Evolutionary conservation across 2,797 vertebrate genomes (phyloP).

Genomic region (Apogon talboti): DNA sequence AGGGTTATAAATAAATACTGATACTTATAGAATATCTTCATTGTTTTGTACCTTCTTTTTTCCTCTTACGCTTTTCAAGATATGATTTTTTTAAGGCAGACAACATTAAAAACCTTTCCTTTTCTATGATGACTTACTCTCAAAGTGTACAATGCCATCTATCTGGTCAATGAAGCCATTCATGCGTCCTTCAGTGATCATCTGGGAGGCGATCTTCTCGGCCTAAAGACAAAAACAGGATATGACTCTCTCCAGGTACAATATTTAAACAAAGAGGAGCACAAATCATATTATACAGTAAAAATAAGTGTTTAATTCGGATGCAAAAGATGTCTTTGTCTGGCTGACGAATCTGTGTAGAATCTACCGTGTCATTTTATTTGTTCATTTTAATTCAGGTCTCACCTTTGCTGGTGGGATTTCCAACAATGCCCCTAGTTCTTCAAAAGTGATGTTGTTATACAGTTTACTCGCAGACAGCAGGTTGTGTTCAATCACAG

Average conservation of each 20-base stretch:
- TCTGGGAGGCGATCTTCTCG: slow-evolving; percentile 98
- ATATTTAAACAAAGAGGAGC: no score
- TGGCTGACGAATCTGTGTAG: neutral
- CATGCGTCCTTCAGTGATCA: slow-evolving; percentile 99
- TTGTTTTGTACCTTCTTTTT: no score
- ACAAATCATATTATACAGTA: neutral
- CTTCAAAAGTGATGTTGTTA: slow-evolving; percentile 99
- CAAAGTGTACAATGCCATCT: slow-evolving; percentile 98
- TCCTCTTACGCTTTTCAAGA: no score
- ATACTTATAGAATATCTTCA: no score
- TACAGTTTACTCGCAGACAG: slow-evolving; percentile 98
- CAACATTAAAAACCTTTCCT: neutral
- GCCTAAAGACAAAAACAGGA: slow-evolving; percentile 81
- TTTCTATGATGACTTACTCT: slow-evolving; percentile 88
- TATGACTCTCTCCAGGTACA: neutral
- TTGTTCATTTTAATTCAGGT: neutral
- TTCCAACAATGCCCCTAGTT: slow-evolving; percentile 95
- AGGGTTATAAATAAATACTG: no score
- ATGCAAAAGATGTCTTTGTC: neutral
- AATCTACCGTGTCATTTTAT: no score
- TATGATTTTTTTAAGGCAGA: neutral
- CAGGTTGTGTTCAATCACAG: slow-evolving; percentile 98
- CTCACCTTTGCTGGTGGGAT: slow-evolving; percentile 96
- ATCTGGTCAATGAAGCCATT: slow-evolving; percentile 99
- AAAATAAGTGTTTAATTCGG: neutral